Evolutionary conservation across 2,797 vertebrate genomes (phyloP).

Genomic region (Mormyrops boulengeri): DNA sequence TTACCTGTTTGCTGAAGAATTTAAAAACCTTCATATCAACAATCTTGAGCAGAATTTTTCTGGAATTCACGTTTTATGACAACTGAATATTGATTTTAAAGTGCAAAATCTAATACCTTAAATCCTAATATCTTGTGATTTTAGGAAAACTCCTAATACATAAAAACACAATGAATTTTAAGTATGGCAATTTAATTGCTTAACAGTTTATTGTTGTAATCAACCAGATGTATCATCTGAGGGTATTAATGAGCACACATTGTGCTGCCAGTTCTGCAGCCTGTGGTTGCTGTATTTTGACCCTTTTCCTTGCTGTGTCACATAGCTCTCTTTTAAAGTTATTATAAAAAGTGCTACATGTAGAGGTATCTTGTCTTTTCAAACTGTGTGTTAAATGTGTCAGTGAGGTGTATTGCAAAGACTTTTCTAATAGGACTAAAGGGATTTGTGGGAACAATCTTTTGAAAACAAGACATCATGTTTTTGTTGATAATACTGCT

Average conservation of each 20-base stretch:
- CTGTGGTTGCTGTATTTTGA: not conserved
- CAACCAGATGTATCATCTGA: not conserved
- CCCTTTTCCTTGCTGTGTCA: not conserved
- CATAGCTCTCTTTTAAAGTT: not conserved
- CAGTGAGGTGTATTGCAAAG: not conserved
- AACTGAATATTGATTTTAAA: not conserved
- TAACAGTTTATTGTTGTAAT: not conserved
- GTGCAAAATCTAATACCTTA: not conserved
- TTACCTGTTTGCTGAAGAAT: not conserved
- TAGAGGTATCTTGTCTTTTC: not conserved
- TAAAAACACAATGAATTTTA: not conserved
- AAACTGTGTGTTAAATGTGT: not conserved
- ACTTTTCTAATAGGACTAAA: not conserved
- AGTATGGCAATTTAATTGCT: not conserved
- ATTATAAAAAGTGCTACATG: not conserved
- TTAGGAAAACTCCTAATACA: not conserved
- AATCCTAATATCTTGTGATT: not conserved
- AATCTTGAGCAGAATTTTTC: not conserved
- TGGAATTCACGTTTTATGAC: not conserved
- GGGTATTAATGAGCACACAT: not conserved
- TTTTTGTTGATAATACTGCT: not conserved
- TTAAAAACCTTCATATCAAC: not conserved
- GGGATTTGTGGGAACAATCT: not conserved
- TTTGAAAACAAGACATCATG: not conserved
- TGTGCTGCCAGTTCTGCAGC: not conserved